These are phyloP conservation scores for Fulica atra DNA, from an alignment of 2,113 vertebrate genomes.

Conservation along the genomic window DNA sequence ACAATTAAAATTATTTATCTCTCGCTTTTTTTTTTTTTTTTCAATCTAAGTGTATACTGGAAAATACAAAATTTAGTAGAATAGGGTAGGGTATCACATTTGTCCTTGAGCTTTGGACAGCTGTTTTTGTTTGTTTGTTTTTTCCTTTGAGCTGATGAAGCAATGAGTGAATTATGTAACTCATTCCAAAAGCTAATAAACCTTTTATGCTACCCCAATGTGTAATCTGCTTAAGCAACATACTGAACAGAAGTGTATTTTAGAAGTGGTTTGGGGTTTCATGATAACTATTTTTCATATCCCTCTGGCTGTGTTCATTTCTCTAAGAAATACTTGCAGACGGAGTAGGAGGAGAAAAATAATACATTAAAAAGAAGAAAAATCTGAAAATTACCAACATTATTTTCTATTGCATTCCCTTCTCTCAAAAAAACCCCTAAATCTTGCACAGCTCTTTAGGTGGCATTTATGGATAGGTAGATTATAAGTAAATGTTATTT, in stretches of 20 bases:
- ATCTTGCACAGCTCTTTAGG: background rate
- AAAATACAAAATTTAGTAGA: background rate
- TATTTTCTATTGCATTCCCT: background rate
- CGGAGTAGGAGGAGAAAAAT: background rate
- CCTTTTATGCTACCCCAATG: background rate
- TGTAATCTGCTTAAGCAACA: constrained; percentile 9
- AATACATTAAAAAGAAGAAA: constrained; percentile 6
- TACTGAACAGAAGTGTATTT: background rate
- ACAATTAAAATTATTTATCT: background rate
- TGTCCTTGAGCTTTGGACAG: background rate
- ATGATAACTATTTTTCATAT: constrained; percentile 11
- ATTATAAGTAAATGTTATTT: background rate
- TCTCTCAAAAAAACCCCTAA: background rate
- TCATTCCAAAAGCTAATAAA: constrained; percentile 22
- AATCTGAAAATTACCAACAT: background rate
- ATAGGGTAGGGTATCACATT: background rate
- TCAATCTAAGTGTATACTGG: background rate
- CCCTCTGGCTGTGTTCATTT: background rate
- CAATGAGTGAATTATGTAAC: constrained; percentile 5
- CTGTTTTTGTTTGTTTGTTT: background rate
- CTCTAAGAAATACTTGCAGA: background rate
- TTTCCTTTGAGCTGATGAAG: background rate
- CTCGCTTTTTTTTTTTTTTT: too few species aligned
- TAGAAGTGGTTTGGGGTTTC: background rate
- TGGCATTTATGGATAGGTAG: background rate